These are phyloP conservation scores for Rattus norvegicus DNA, from an alignment of 2,113 vertebrate species.

Conservation along the genomic window GRCr8 NC_086027.1:85709501-85710000, in stretches of 20 bases:
- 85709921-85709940: neutral
- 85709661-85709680: constrained; percentile 53
- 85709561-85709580: neutral
- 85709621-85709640: constrained; percentile 56
- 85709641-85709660: constrained; percentile 31
- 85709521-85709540: constrained; percentile 24
- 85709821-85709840: neutral
- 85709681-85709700: constrained; percentile 77
- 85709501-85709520: neutral
- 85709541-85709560: neutral
- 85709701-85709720: constrained; percentile 68
- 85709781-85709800: constrained; percentile 48
- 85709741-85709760: constrained; percentile 66
- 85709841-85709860: neutral
- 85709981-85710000: neutral
- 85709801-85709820: constrained; percentile 68
- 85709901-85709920: neutral
- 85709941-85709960: neutral
- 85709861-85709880: neutral
- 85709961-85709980: neutral
- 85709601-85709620: constrained; percentile 51
- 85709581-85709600: constrained; percentile 47
- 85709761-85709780: constrained; percentile 53
- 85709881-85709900: neutral
- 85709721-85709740: constrained; percentile 51